Evolutionary conservation across 1,140 invertebrate genomes (phyloP), one percentile per base, ranked within the genome.

Genomic region (Leptoteleia sp.): DNA sequence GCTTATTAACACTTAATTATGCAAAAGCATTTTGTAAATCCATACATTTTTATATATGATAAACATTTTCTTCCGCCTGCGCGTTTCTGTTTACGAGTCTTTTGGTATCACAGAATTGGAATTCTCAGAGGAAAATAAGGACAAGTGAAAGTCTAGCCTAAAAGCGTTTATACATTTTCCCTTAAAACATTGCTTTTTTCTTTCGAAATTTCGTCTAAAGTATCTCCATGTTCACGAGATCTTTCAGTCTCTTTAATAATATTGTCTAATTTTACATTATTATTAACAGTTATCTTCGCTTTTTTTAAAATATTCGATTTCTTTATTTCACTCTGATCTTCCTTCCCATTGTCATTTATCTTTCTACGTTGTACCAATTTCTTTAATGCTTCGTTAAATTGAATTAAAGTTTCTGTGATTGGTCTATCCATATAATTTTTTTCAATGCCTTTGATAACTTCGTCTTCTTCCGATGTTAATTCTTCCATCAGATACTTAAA

Each of bases 341-440:
- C 40, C 6, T 6, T 25, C 4, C 12, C 52, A 37, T 67, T 40
- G 19, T 50, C 52, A 54, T 80, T 78, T 0, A 54, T 65, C 62
- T 85, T 87, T 25, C 77, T 82, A 48, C 79, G 72, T 38, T 85
- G 77, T 3, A 89, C 80, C 38, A 90, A 80, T 47, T 76, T 81
- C 73, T 87, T 88, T 1, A 90, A 67, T 19, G 85, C 88, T 54
- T 89, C 85, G 17, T 79, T 89, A 43, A 90, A 89, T 29, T 75
- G 75, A 65, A 86, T 79, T 15, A 90, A 75, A 3, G 85, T 88
- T 55, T 88, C 86, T 3, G 84, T 83, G 45, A 90, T 83, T 11
- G 88, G 84, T 38, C 79, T 79, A 4, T 87, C 79, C 55, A 84
- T 80, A 40, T 88, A 88, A 35, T 81, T 83, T 3, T 78, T 75